These are phyloP conservation scores for Antennarius striatus DNA, from an alignment of 2,113 vertebrate genomes.

Conservation along the genomic window DNA sequence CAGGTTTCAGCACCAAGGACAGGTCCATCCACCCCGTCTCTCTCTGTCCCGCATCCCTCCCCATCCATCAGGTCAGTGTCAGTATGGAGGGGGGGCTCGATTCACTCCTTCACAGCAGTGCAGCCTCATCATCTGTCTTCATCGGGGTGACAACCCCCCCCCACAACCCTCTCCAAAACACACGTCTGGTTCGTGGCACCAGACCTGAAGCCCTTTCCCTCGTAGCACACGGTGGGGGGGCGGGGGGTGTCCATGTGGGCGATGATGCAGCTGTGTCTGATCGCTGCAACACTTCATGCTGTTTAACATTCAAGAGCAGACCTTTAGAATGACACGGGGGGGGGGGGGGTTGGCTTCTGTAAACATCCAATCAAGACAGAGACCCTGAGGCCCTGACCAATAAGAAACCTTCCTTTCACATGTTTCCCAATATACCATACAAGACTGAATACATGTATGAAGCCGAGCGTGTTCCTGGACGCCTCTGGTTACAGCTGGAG, in stretches of 20 bases:
- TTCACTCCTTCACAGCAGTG: slow-evolving; percentile 74
- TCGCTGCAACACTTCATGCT: slow-evolving; percentile 49
- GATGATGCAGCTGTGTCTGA: slow-evolving; percentile 8
- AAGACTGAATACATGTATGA: slow-evolving; percentile 28
- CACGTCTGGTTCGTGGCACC: background rate
- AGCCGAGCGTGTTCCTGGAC: slow-evolving; percentile 17
- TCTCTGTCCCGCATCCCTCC: background rate
- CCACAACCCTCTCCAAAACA: slow-evolving; percentile 5
- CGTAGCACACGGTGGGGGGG: background rate
- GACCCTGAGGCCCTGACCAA: slow-evolving; percentile 46
- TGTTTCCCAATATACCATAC: slow-evolving; percentile 8
- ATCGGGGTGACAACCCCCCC: slow-evolving; percentile 61
- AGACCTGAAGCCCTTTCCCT: too few relatives aligned
- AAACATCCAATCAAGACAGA: slow-evolving; percentile 62
- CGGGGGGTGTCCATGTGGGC: too few relatives aligned
- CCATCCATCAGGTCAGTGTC: slow-evolving; percentile 26
- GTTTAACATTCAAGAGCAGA: slow-evolving; percentile 67
- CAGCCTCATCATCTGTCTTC: slow-evolving; percentile 73
- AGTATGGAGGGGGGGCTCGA: slow-evolving; percentile 65
- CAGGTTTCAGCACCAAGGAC: slow-evolving; percentile 73
- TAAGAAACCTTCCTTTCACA: slow-evolving; percentile 35
- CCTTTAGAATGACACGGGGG: slow-evolving; percentile 49
- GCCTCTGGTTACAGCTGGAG: slow-evolving; percentile 19
- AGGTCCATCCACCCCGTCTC: slow-evolving; percentile 44
- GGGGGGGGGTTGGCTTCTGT: slow-evolving; percentile 53